Percentiles rank a stretch among this genome's conserved stretches.
Conservation (phyloP, 1,140 invertebrate species). For the Drosophila carrolli region DNA sequence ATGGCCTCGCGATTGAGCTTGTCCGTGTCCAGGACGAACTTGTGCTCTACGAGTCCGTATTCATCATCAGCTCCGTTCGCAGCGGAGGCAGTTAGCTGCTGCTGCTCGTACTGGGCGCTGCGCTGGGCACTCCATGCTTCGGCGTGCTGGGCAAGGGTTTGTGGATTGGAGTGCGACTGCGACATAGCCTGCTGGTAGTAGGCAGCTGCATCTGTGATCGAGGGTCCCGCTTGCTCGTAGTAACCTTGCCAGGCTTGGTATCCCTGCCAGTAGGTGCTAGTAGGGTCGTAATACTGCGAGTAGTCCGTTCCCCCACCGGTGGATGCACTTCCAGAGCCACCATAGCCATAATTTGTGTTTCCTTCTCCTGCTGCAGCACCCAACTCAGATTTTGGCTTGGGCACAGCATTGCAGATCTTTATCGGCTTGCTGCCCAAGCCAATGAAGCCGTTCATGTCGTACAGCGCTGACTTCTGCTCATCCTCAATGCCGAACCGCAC, state of each 20-base stretch:
- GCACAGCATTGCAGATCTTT: slow-evolving; percentile 96
- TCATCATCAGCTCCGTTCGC: slow-evolving; percentile 65
- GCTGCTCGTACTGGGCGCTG: slow-evolving; percentile 76
- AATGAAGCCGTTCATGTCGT: slow-evolving; percentile 94
- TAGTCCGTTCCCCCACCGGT: slow-evolving; percentile 85
- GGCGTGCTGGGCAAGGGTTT: slow-evolving; percentile 76
- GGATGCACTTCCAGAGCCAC: slow-evolving; percentile 57
- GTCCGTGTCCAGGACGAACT: slow-evolving; percentile 89
- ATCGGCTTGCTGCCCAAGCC: slow-evolving; percentile 93
- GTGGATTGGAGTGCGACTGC: slow-evolving; percentile 76
- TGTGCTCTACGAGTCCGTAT: slow-evolving; percentile 88
- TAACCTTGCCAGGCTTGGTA: slow-evolving; percentile 85
- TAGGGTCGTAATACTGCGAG: slow-evolving; percentile 89
- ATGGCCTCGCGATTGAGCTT: slow-evolving; percentile 90
- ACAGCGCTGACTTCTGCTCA: slow-evolving; percentile 96
- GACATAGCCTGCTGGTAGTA: slow-evolving; percentile 81
- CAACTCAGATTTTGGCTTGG: slow-evolving; percentile 89
- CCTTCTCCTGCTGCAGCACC: slow-evolving; percentile 73
- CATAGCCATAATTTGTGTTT: slow-evolving; percentile 65
- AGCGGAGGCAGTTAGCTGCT: slow-evolving; percentile 50
- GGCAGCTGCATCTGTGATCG: slow-evolving; percentile 76
- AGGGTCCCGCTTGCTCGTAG: slow-evolving; percentile 84
- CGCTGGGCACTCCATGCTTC: slow-evolving; percentile 83
- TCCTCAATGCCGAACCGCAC: slow-evolving; percentile 97
- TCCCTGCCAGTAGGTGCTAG: slow-evolving; percentile 89